These are phyloP conservation scores for Listronotus oregonensis DNA, from an alignment of 1,140 invertebrate genomes.

Conservation along the genomic window DNA sequence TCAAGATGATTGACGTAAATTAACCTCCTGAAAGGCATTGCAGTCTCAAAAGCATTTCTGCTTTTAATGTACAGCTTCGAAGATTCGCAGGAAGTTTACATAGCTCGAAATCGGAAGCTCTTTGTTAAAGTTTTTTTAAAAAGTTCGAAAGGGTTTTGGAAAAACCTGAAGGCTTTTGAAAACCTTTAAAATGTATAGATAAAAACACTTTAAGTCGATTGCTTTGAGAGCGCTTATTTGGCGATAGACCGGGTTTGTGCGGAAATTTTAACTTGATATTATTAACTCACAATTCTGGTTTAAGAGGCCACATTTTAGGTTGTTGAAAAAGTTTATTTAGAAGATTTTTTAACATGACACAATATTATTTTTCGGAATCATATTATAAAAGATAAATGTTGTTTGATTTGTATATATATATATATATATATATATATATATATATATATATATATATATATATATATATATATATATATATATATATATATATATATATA, in stretches of 20 bases:
- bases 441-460: too few relatives aligned
- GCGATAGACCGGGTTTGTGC: neutral
- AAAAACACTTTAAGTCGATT: conserved; percentile 5
- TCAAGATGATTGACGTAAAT: conserved; percentile 14
- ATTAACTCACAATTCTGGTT: too few relatives aligned
- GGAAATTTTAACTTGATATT: conserved; percentile 1
- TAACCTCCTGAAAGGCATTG: conserved; percentile 2
- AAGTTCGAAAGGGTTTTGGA: conserved; percentile 7
- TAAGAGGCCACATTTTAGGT: too few relatives aligned
- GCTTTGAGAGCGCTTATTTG: conserved; percentile 1
- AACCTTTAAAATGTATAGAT: conserved; percentile 12
- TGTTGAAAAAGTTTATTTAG: too few relatives aligned
- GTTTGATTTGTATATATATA: too few relatives aligned
- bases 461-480: too few relatives aligned
- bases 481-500: too few relatives aligned
- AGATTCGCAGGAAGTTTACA: conserved; percentile 15
- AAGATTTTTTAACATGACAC: too few relatives aligned
- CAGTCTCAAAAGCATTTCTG: conserved; percentile 16
- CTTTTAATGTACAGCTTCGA: conserved; percentile 11
- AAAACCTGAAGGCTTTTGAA: conserved; percentile 1
- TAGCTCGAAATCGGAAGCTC: conserved; percentile 8
- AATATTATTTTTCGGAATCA: too few relatives aligned
- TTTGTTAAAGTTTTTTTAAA: conserved; percentile 7
- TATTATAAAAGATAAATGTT: too few relatives aligned
- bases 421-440: too few relatives aligned